Evolutionary conservation across 2,888 invertebrate species (phyloP), one percentile per base, ranked within the genome.

Genomic region (Oxystoma pomonae): DNA sequence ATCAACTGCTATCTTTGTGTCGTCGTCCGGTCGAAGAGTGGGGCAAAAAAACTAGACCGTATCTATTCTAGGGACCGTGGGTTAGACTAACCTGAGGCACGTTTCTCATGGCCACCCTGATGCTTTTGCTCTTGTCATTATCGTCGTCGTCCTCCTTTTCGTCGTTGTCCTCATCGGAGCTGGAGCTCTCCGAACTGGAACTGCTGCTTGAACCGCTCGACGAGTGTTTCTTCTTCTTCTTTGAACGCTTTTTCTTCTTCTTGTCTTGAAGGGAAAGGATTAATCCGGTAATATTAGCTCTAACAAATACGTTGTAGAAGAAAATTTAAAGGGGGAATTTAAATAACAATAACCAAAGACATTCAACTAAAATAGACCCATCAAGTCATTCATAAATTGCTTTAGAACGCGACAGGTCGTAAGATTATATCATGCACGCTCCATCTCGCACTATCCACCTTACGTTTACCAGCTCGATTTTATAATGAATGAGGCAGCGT

Each of bases 81-180:
- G n/a, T n/a, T n/a, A n/a, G n/a, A 35, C 17, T 19, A 58, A 67
- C 67, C 65, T 67, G 67, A 16, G 65, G 80, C 57, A 82, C 78
- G 70, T 87, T 87, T 51, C 87, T 82, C 88, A 88, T 88, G 0
- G 86, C 83, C 0, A 88, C 86, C 2, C 87, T 83, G 70, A 88
- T 87, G 56, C 87, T 87, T 68, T 84, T 82, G 0, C 85, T 83
- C 65, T 81, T 83, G 68, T 85, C 85, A 35, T 75, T 76, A 63
- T 72, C 74, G 62, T 75, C 76, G 52, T 77, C 75, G 2, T 75
- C 75, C 9, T 76, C 75, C 16, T 81, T 80, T 57, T 80, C 79
- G 0, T 79, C 81, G 1, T 81, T 81, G 0, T 81, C 79, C 52
- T 81, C 80, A 1, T 81, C 81, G 0, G 81, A 79, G 1, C 81